These are phyloP conservation scores for Conomelus anceps DNA, from an alignment of 2,888 invertebrate species.

Conservation along the genomic window DNA sequence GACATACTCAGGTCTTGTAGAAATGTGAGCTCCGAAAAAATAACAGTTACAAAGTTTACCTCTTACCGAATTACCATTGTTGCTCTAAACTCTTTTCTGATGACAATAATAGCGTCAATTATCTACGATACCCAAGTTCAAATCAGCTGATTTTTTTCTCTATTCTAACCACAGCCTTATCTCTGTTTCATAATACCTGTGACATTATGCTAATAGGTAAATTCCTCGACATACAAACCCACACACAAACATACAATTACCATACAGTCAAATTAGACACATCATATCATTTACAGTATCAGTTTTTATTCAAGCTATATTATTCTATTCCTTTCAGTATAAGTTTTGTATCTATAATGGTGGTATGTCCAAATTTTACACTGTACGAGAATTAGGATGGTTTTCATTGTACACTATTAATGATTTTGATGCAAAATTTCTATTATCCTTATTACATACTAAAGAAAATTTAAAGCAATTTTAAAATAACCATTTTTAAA, in stretches of 20 bases:
- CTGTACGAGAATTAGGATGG: not conserved
- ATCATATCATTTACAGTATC: not conserved
- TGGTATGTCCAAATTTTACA: not conserved
- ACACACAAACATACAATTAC: not conserved
- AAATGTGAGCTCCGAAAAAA: too few relatives aligned
- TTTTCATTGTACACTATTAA: not conserved
- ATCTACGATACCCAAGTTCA: not conserved
- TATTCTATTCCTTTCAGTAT: not conserved
- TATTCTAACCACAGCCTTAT: not conserved
- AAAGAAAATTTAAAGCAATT: not conserved
- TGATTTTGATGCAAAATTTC: not conserved
- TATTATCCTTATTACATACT: not conserved
- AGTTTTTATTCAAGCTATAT: not conserved
- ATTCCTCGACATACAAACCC: not conserved
- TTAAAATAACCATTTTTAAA: not conserved
- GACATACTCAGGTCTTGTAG: too few relatives aligned
- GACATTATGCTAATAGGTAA: not conserved
- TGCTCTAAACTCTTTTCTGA: not conserved
- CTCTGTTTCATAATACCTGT: not conserved
- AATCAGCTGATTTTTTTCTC: not conserved
- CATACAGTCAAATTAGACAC: not conserved
- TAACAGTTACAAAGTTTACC: too few relatives aligned
- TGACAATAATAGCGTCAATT: not conserved
- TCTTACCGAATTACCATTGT: not conserved
- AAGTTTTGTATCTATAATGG: not conserved